A percentile compares a stretch with the other conserved stretches of the same genome.
phyloP scores from a whole-genome alignment of 2,888 invertebrate genomes.

The Cataglyphis cursor region DNA sequence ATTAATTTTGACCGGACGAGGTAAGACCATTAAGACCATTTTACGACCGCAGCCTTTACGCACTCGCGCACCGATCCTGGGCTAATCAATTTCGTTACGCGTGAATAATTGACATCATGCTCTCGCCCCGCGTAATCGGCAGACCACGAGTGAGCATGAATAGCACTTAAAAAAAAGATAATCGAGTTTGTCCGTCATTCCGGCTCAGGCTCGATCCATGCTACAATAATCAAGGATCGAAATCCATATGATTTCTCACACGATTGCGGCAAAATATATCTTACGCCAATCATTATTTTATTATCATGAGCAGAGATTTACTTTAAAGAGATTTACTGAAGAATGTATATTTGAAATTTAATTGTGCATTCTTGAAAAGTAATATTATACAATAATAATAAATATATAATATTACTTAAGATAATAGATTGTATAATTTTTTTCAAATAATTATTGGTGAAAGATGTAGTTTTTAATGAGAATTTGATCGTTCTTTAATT shows the following conservation, averaged over 20 bases:
- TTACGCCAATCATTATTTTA: neutral
- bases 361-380: neutral
- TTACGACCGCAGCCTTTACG: constrained; percentile 46
- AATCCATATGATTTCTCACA: neutral
- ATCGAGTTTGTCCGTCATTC: constrained; percentile 39
- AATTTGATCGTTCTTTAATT: neutral
- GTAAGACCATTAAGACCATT: constrained; percentile 51
- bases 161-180: constrained; percentile 38
- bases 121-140: constrained; percentile 30
- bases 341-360: neutral
- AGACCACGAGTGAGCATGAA: constrained; percentile 43
- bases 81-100: constrained; percentile 51
- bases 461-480: neutral
- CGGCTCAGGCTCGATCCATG: constrained; percentile 28
- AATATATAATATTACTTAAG: neutral
- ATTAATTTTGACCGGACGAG: constrained; percentile 40
- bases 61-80: constrained; percentile 12
- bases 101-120: constrained; percentile 48
- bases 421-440: neutral
- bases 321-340: neutral
- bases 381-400: neutral
- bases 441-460: neutral
- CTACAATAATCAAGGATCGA: constrained; percentile 31
- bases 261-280: neutral
- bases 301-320: neutral